Conservation (phyloP, 2,797 vertebrate species). For the Heliangelus exortis region DNA sequence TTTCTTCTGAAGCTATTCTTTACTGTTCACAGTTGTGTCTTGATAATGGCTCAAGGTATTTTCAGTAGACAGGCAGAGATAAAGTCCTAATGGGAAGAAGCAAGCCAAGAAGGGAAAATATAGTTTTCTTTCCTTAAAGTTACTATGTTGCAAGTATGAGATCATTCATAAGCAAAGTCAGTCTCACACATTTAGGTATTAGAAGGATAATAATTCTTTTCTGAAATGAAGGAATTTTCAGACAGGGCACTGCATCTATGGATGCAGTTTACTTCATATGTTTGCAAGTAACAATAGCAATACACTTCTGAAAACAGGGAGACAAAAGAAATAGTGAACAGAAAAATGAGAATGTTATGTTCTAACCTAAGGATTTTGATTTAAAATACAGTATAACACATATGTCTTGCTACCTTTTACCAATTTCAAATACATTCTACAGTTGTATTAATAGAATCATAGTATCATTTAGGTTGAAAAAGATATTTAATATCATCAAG, state of each 20-base stretch:
- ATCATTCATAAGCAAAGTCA: neutral
- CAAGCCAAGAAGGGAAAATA: neutral
- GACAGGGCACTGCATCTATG: neutral
- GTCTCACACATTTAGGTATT: neutral
- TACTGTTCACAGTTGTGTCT: neutral
- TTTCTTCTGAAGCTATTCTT: neutral
- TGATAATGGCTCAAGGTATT: neutral
- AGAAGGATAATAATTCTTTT: neutral
- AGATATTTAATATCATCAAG: rapidly evolving
- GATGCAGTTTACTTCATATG: neutral
- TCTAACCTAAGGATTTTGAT: neutral
- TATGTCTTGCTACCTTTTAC: neutral
- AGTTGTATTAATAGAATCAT: neutral
- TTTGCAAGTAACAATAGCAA: neutral
- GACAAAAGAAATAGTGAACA: neutral
- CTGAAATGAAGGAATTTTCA: neutral
- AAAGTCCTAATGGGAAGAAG: neutral
- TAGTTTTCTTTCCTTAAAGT: neutral
- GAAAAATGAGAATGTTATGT: neutral
- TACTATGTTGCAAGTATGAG: neutral
- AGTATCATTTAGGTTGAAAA: neutral
- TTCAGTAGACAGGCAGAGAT: neutral
- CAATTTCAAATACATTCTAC: rapidly evolving
- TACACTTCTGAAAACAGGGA: neutral
- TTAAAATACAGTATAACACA: neutral